These are phyloP conservation scores for Meganola albula DNA, from an alignment of 2,888 invertebrate genomes.

Conservation along the genomic window DNA sequence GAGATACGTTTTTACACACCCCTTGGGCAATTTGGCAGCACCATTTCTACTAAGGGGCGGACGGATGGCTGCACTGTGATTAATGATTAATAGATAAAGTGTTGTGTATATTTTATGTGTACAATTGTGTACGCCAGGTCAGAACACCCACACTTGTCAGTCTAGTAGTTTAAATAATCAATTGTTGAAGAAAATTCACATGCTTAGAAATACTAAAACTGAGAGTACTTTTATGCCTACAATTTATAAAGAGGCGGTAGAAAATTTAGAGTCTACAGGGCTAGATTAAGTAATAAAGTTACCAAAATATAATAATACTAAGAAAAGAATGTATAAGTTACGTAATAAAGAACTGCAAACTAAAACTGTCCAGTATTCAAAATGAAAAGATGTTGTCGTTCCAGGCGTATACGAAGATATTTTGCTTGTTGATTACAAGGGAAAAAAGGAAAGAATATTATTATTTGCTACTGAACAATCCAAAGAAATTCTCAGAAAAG, in stretches of 20 bases:
- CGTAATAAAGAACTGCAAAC: constrained; percentile 11
- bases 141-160: constrained; percentile 7
- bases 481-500: constrained; percentile 13
- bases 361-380: constrained; percentile 10
- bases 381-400: constrained; percentile 9
- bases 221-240: constrained; percentile 12
- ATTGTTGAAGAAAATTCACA: constrained; percentile 10
- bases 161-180: constrained; percentile 10
- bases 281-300: constrained; percentile 8
- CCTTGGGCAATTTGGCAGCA: too few species aligned
- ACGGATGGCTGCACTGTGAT: too few species aligned
- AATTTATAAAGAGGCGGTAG: constrained; percentile 10
- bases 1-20: too few species aligned
- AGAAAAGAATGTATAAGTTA: constrained; percentile 12
- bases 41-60: too few species aligned
- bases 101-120: too few species aligned
- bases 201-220: constrained; percentile 12
- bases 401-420: constrained; percentile 10
- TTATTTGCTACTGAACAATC: constrained; percentile 12
- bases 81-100: too few species aligned
- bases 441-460: constrained; percentile 7
- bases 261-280: constrained; percentile 9
- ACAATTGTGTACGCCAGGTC: too few species aligned
- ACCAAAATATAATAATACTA: constrained; percentile 12
- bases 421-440: constrained; percentile 9